Percentiles rank a stretch among this genome's conserved stretches.
phyloP scores from a whole-genome alignment of 1,140 invertebrate species.

The Bicyclus anynana region DNA sequence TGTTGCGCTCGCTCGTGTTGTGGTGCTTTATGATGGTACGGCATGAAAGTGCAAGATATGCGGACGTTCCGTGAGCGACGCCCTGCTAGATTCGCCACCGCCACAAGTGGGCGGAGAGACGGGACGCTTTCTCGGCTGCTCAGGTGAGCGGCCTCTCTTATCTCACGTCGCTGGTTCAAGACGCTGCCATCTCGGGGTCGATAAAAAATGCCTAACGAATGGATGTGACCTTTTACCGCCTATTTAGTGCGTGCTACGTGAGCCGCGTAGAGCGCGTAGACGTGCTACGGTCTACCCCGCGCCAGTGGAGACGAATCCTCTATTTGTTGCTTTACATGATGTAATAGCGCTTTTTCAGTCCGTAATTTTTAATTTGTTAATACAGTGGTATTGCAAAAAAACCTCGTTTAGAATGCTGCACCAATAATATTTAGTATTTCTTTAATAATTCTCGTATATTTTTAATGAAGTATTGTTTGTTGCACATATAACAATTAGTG shows the following conservation, averaged over 20 bases:
- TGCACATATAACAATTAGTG: too few species aligned
- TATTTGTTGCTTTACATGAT: conserved; percentile 16
- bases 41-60: conserved; percentile 70
- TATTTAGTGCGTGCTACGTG: conserved; percentile 21
- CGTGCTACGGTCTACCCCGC: conserved; percentile 23
- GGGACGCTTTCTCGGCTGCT: conserved; percentile 56
- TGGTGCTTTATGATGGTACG: conserved; percentile 74
- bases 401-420: too few species aligned
- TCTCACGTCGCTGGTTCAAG: conserved; percentile 52
- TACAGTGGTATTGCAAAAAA: too few species aligned
- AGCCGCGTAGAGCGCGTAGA: conserved; percentile 32
- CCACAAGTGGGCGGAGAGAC: conserved; percentile 69
- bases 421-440: too few species aligned
- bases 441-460: too few species aligned
- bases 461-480: too few species aligned
- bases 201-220: conserved; percentile 47
- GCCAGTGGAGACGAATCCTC: background rate
- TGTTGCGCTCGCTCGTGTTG: conserved; percentile 71
- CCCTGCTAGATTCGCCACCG: conserved; percentile 45
- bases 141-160: conserved; percentile 67
- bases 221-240: conserved; percentile 27
- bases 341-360: conserved; percentile 1
- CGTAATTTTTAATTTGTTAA: background rate
- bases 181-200: conserved; percentile 64
- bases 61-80: conserved; percentile 69